Evolutionary conservation across 2,888 invertebrate genomes (phyloP).

Genomic region (Hyalella azteca): DNA sequence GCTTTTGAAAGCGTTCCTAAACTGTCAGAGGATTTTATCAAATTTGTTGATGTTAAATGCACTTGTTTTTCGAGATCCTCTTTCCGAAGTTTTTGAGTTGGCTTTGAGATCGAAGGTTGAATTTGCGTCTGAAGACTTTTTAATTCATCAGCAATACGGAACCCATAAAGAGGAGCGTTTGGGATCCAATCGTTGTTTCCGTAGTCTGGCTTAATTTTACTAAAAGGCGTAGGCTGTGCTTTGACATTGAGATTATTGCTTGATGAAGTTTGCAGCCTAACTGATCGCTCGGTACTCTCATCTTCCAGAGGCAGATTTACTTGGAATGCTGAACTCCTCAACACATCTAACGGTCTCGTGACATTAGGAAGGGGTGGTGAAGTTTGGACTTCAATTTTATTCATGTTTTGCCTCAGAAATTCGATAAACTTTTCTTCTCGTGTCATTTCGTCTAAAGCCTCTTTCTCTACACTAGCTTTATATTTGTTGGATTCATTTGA

Average conservation of each 20-base stretch:
- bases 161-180: not conserved
- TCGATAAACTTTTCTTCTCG: not conserved
- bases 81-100: too few relatives aligned
- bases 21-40: too few relatives aligned
- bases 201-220: not conserved
- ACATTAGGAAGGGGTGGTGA: not conserved
- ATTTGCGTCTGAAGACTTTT: too few relatives aligned
- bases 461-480: too few relatives aligned
- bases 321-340: not conserved
- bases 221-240: not conserved
- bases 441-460: not conserved
- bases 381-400: slow-evolving; percentile 2
- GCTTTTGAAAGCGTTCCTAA: too few relatives aligned
- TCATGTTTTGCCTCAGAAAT: slow-evolving; percentile 3
- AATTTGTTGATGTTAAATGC: too few relatives aligned
- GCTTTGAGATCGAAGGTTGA: too few relatives aligned
- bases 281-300: not conserved
- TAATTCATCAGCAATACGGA: not conserved
- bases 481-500: too few relatives aligned
- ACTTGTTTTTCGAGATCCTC: too few relatives aligned
- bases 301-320: slow-evolving; percentile 17
- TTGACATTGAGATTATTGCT: not conserved
- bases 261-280: not conserved
- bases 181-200: not conserved
- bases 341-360: not conserved